Evolutionary conservation across 2,888 invertebrate species (phyloP).

Genomic region (Ennomos quercinarius): DNA sequence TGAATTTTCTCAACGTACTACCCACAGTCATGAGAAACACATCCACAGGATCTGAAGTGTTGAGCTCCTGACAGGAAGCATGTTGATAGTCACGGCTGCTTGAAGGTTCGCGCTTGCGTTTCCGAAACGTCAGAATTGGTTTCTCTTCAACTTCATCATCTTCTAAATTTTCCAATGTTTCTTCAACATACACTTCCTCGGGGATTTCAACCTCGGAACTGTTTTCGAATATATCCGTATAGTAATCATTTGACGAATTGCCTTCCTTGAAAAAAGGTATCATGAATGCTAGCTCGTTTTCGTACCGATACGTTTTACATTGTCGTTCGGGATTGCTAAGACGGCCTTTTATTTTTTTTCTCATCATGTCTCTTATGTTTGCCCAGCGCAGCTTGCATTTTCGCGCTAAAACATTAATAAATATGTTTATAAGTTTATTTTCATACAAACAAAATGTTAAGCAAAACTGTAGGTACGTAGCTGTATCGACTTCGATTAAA

Average conservation of each 20-base stretch:
- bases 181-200: constrained; percentile 53
- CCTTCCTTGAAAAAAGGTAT: constrained; percentile 58
- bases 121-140: constrained; percentile 48
- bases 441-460: too few relatives aligned
- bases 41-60: constrained; percentile 62
- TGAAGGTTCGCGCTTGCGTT: constrained; percentile 43
- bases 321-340: constrained; percentile 57
- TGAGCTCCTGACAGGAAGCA: constrained; percentile 6
- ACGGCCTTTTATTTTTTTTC: constrained; percentile 64
- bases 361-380: constrained; percentile 77
- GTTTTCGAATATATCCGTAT: constrained; percentile 57
- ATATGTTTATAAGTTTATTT: background rate
- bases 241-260: constrained; percentile 49
- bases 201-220: constrained; percentile 56
- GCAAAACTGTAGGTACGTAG: too few relatives aligned
- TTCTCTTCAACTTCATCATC: constrained; percentile 46
- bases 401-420: constrained; percentile 54
- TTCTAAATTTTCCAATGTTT: constrained; percentile 48
- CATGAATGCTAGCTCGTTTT: constrained; percentile 70
- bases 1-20: constrained; percentile 67
- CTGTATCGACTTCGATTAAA: too few relatives aligned
- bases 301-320: constrained; percentile 72
- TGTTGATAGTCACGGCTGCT: constrained; percentile 8
- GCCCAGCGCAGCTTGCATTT: constrained; percentile 74
- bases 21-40: constrained; percentile 74